These are phyloP conservation scores for Sylvia atricapilla DNA, from an alignment of 2,113 vertebrate species.

Conservation along the genomic window DNA sequence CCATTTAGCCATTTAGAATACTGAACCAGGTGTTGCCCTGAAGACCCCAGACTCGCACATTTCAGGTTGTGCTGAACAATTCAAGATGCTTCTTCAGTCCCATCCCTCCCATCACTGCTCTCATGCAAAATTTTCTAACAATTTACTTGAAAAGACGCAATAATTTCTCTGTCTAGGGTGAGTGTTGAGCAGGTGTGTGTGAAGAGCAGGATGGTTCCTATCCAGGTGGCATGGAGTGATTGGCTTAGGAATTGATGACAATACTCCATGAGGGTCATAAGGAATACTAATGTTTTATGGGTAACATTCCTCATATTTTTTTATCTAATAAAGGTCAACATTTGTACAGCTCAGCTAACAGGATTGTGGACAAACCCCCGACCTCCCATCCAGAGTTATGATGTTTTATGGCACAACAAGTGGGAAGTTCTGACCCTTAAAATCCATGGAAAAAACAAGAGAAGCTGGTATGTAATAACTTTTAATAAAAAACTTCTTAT, in stretches of 20 bases:
- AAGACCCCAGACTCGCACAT: background rate
- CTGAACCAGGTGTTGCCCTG: background rate
- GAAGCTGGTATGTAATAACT: background rate
- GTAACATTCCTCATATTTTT: background rate
- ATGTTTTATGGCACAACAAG: background rate
- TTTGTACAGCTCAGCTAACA: background rate
- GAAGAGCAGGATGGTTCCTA: background rate
- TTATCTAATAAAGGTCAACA: background rate
- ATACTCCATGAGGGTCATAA: background rate
- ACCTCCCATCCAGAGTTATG: background rate
- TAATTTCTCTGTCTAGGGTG: background rate
- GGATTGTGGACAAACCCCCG: background rate
- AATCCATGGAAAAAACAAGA: background rate
- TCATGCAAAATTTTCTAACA: background rate
- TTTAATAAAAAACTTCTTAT: background rate
- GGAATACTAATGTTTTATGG: background rate
- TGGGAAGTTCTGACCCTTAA: background rate
- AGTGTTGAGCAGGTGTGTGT: background rate
- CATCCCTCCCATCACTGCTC: background rate
- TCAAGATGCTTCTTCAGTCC: background rate
- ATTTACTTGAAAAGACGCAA: background rate
- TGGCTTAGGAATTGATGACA: background rate
- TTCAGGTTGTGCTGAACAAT: background rate
- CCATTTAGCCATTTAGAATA: background rate
- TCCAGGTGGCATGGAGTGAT: background rate